Evolutionary conservation across 1,140 invertebrate genomes (phyloP), one percentile per base, ranked within the genome.

Genomic region (Achatina immaculata): DNA sequence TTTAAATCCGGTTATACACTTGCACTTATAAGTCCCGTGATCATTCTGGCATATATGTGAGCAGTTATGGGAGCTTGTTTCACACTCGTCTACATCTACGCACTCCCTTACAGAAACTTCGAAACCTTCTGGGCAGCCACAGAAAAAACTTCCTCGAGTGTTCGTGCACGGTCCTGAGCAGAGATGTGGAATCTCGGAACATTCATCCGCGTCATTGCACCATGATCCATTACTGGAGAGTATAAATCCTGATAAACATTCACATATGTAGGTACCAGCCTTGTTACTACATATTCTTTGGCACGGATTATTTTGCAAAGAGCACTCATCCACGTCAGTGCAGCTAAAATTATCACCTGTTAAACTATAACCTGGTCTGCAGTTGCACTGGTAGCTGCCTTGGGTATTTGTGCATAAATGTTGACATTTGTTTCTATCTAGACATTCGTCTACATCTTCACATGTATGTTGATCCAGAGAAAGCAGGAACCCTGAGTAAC

Each of bases 21-120:
- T 68, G 43, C 83, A 85, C 21, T n/a, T 36, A 69, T 65, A 85
- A 24, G 78, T 43, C 16, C 83, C 83, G 24, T 45, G 66, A 16
- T 58, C 79, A 48, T 85, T 81, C 28, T 38, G 74, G 74, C 83
- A 85, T 1, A 31, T n/a, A 21, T 82, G 81, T 34, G 51, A 31
- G 55, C 83, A 84, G 1, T 58, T 7, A 19, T 7, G 9, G 28
- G 62, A 19, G 21, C 76, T 78, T 62, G 69, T 43, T 21, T 14
- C 0, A 45, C 83, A 84, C 71, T 84, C 83, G 68, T 84, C 48
- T 6, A 80, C 68, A 80, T 84, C 83, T 84, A 45, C 36, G 68
- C 77, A 65, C 21, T 4, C 21, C 0, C 1, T n/a, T n/a, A 40
- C 55, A 34, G 21, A 24, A 0, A n/a, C 45, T 66, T 24, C 40